phyloP scores from a whole-genome alignment of 2,797 vertebrate species.

The Numenius phaeopus region DNA sequence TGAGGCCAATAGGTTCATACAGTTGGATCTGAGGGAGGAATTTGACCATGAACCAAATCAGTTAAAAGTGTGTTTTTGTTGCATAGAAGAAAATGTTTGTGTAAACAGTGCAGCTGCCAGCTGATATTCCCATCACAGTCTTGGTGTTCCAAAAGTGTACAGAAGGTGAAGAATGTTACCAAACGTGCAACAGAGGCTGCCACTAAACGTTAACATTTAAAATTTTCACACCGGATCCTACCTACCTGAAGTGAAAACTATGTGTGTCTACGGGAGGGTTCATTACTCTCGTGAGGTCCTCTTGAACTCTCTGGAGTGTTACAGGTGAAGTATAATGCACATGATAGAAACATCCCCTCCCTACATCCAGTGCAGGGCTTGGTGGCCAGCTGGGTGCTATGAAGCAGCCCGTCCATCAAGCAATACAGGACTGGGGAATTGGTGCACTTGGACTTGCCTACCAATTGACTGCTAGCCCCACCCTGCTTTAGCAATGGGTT shows the following conservation, averaged over 20 bases:
- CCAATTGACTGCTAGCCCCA: too few relatives aligned
- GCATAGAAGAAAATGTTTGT: not conserved
- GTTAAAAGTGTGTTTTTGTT: not conserved
- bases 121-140: not conserved
- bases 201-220: not conserved
- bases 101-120: not conserved
- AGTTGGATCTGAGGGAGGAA: not conserved
- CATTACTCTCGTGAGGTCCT: not conserved
- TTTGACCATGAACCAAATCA: not conserved
- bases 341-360: accelerated
- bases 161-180: not conserved
- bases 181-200: not conserved
- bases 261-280: accelerated
- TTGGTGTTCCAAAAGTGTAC: not conserved
- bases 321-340: not conserved
- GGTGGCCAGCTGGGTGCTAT: not conserved
- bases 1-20: accelerated
- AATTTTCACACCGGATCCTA: not conserved
- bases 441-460: not conserved
- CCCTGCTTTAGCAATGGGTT: not conserved
- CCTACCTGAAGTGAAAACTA: not conserved
- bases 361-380: accelerated
- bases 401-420: not conserved
- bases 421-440: accelerated
- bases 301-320: not conserved